A percentile compares a stretch with the other conserved stretches of the same genome.
These are phyloP conservation scores for Lepidothrix coronata DNA, from an alignment of 2,113 vertebrate genomes.

Conservation along the genomic window DNA sequence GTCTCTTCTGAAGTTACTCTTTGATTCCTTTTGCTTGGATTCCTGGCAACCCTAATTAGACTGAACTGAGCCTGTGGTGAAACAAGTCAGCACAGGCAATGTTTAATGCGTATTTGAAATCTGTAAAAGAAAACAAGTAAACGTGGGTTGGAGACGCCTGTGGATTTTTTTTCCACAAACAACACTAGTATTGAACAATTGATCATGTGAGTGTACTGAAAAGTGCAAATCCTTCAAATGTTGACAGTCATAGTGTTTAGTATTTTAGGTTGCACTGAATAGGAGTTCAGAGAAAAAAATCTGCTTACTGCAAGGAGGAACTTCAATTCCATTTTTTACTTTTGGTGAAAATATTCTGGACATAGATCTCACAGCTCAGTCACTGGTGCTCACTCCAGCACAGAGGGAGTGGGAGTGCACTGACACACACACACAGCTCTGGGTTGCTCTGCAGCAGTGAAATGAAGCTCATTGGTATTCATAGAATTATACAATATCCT, in stretches of 20 bases:
- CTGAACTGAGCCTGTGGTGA: slow-evolving; percentile 30
- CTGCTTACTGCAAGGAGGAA: neutral
- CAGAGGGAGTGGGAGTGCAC: neutral
- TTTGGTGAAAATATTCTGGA: neutral
- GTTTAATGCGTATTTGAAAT: slow-evolving; percentile 31
- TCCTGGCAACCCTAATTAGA: slow-evolving; percentile 53
- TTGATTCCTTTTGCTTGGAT: slow-evolving; percentile 40
- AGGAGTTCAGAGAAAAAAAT: neutral
- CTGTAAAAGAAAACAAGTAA: neutral
- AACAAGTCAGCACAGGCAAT: slow-evolving; percentile 3
- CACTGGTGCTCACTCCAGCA: neutral
- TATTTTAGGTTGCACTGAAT: neutral
- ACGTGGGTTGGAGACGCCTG: neutral
- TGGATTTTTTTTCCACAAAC: neutral
- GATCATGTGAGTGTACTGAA: neutral
- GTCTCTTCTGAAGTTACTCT: slow-evolving; percentile 47
- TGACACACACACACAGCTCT: neutral
- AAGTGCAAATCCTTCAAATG: neutral
- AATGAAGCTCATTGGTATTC: neutral
- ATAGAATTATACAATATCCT: neutral
- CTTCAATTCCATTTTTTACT: neutral
- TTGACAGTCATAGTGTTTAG: neutral
- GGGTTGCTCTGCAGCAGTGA: neutral
- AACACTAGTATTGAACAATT: neutral
- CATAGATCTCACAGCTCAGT: neutral